These are phyloP conservation scores for Ichneumoninae sp. DNA, from an alignment of 2,888 invertebrate genomes.

Conservation along the genomic window DNA sequence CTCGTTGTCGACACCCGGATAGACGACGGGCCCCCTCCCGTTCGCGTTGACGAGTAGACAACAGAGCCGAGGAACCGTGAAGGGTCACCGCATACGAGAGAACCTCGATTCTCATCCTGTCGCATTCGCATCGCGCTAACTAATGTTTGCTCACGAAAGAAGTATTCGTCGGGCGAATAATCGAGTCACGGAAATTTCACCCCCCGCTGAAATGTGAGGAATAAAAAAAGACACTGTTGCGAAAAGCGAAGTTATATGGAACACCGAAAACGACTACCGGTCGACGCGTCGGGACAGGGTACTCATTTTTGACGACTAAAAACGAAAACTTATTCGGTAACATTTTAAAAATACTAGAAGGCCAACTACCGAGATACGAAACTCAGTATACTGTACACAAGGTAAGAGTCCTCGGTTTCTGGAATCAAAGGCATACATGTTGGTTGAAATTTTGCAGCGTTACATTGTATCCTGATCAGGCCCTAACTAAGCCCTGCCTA, in stretches of 20 bases:
- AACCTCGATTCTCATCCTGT: slow-evolving; percentile 57
- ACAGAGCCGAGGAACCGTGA: slow-evolving; percentile 82
- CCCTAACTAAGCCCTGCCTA: no score
- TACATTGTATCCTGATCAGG: no score
- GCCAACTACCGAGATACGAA: no score
- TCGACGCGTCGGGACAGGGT: no score
- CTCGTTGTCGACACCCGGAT: slow-evolving; percentile 76
- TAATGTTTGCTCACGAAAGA: slow-evolving; percentile 83
- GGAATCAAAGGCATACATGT: no score
- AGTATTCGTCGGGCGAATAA: slow-evolving; percentile 79
- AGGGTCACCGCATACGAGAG: slow-evolving; percentile 78
- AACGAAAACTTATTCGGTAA: neutral
- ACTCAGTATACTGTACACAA: no score
- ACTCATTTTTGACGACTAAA: neutral
- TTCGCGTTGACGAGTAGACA: slow-evolving; percentile 82
- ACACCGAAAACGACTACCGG: no score
- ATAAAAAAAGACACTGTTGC: slow-evolving; percentile 48
- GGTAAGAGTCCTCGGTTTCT: no score
- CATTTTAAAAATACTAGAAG: no score
- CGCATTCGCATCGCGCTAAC: slow-evolving; percentile 78
- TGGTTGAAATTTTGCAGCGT: no score
- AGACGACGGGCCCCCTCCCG: slow-evolving; percentile 72
- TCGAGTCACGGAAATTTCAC: slow-evolving; percentile 76
- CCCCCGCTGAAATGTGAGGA: slow-evolving; percentile 61
- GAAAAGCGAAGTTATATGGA: neutral